These are phyloP conservation scores for Poeciliopsis gracilis DNA, from an alignment of 2,797 vertebrate genomes.

Conservation along the genomic window DNA sequence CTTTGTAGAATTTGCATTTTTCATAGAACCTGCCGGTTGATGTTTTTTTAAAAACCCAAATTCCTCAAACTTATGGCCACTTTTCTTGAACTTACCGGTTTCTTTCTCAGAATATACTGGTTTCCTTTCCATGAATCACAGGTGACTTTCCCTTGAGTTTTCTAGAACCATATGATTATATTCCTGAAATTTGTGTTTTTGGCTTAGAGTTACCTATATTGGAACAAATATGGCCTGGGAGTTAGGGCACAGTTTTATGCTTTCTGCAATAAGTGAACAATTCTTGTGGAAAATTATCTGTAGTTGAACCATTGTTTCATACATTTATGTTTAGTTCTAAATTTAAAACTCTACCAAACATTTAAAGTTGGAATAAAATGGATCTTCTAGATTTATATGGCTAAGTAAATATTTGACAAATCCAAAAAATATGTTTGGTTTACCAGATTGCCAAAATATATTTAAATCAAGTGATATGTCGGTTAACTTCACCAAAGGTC, in stretches of 20 bases:
- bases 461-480: not conserved
- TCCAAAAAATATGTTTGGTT: not conserved
- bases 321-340: not conserved
- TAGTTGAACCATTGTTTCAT: not conserved
- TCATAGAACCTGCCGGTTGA: not conserved
- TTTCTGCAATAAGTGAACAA: slow-evolving; percentile 3
- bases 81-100: not conserved
- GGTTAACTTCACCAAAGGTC: not conserved
- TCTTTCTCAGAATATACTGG: not conserved
- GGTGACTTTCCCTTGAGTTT: not conserved
- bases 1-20: not conserved
- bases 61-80: not conserved
- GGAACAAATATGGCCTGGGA: not conserved
- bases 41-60: not conserved
- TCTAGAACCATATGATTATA: not conserved
- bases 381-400: not conserved
- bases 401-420: not conserved
- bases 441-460: not conserved
- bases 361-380: not conserved
- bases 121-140: not conserved
- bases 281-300: not conserved
- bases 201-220: not conserved
- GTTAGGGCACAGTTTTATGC: not conserved
- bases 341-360: not conserved
- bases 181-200: not conserved